A percentile compares a stretch with the other conserved stretches of the same genome.
Conservation (phyloP, 2,888 invertebrate species). For the Luffia ferchaultella region DNA sequence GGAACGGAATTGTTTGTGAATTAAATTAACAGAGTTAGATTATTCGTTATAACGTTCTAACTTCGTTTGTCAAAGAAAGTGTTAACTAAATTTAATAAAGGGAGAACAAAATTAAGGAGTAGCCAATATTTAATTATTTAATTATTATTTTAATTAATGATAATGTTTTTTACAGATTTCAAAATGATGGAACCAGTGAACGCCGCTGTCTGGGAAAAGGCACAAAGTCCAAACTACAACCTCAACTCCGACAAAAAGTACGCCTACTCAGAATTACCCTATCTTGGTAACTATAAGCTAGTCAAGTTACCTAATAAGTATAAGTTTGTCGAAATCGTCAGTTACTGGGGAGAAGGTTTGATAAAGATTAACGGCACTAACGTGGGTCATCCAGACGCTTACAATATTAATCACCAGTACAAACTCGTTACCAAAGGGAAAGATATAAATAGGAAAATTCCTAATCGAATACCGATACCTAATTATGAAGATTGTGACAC, state of each 20-base stretch:
- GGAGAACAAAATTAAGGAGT: too few species aligned
- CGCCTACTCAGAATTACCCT: conserved; percentile 32
- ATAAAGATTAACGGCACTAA: conserved; percentile 14
- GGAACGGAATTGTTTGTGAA: too few species aligned
- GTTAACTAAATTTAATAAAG: too few species aligned
- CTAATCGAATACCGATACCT: conserved; percentile 28
- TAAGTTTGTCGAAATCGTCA: conserved; percentile 23
- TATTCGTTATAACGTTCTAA: too few species aligned
- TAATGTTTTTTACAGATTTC: too few species aligned
- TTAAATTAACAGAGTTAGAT: too few species aligned
- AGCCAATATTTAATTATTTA: too few species aligned
- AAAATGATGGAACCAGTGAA: too few species aligned
- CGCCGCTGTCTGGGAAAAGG: conserved; percentile 14
- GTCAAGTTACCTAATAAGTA: conserved; percentile 22
- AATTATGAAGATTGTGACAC: conserved; percentile 26
- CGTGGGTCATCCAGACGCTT: conserved; percentile 26
- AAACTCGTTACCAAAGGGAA: conserved; percentile 29
- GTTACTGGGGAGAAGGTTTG: conserved; percentile 35
- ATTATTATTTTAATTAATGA: too few species aligned
- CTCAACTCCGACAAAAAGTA: conserved; percentile 23
- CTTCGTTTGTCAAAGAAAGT: too few species aligned
- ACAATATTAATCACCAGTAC: conserved; percentile 28
- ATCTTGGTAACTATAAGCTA: conserved; percentile 26
- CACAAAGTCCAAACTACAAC: conserved; percentile 23
- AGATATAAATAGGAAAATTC: conserved; percentile 26